These are phyloP conservation scores for Silurus meridionalis DNA, from an alignment of 2,113 vertebrate species.

Conservation along the genomic window DNA sequence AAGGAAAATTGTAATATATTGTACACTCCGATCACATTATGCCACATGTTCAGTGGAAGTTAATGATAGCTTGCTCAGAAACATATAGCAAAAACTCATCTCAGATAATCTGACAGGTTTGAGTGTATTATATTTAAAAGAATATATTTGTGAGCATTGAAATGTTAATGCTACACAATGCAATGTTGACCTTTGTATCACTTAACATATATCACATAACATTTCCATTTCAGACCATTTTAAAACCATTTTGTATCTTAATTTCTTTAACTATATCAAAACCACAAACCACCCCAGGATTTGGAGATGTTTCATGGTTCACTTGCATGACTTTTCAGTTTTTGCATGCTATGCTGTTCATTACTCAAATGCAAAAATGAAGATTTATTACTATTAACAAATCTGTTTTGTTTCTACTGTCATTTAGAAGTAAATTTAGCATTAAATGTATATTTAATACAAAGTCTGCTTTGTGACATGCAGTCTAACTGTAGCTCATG, in stretches of 20 bases:
- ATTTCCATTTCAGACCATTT: too few relatives aligned
- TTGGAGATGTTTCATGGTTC: not conserved
- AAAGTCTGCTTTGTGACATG: not conserved
- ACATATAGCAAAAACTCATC: not conserved
- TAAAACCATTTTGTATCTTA: not conserved
- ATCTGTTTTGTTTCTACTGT: not conserved
- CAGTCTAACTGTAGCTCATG: not conserved
- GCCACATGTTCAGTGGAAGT: not conserved
- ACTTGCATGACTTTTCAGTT: not conserved
- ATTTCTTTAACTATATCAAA: not conserved
- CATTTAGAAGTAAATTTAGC: not conserved
- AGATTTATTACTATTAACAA: not conserved
- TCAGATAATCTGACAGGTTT: not conserved
- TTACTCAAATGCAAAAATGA: not conserved
- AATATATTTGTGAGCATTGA: too few relatives aligned
- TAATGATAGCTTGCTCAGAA: not conserved
- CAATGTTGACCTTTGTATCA: not conserved
- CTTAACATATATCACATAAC: too few relatives aligned
- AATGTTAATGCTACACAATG: not conserved
- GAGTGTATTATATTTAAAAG: not conserved
- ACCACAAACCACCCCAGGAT: not conserved
- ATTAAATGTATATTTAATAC: not conserved
- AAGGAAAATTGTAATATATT: not conserved
- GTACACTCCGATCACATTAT: not conserved
- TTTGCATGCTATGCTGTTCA: not conserved